Evolutionary conservation across 2,888 invertebrate species (phyloP), one percentile per base, ranked within the genome.

Genomic region (Orgyia antiqua): DNA sequence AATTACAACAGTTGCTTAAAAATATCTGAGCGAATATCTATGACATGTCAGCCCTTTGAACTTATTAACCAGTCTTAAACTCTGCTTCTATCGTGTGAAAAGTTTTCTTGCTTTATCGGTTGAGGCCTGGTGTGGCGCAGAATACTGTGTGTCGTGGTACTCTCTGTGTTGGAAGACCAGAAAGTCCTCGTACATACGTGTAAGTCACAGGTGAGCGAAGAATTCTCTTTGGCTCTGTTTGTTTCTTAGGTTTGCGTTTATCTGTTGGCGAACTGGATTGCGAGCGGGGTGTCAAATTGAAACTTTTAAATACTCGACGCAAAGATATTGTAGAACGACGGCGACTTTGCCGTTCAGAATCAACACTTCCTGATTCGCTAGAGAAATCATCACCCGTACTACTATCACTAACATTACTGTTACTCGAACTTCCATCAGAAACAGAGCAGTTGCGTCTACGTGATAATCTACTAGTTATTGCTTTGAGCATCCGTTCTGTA

Each of bases 131-230:
- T 6, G 79, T 63, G 17, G 66, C 56, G 41, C 69, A 66, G 56
- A 58, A 71, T 26, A 72, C 56, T 49, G 77, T 88, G 39, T 91
- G n/a, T 20, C 20, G 88, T 0, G 94, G 94, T 11, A 94, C 91
- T 58, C 94, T 87, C 65, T 94, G 94, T 1, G 94, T 94, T 4
- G 94, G 94, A 32, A 94, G 76, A 6, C 94, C 94, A 5, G 94
- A 94, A 43, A 94, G 87, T 25, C 94, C 94, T 44, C 91, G 91
- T 1, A 93, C 91, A 69, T 94, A 95, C 5, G 93, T 93, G 69
- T 94, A 94, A 0, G 91, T 89, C 6, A 94, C 91, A 1, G 94
- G 94, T 29, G 93, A 89, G 20, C 95, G 88, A 5, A 94, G 84
- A 41, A 95, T 94, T 51, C 92, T 89, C 63, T 93, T 93, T 1